Evolutionary conservation across 1,140 invertebrate species (phyloP).

Genomic region (Papilio machaon): DNA sequence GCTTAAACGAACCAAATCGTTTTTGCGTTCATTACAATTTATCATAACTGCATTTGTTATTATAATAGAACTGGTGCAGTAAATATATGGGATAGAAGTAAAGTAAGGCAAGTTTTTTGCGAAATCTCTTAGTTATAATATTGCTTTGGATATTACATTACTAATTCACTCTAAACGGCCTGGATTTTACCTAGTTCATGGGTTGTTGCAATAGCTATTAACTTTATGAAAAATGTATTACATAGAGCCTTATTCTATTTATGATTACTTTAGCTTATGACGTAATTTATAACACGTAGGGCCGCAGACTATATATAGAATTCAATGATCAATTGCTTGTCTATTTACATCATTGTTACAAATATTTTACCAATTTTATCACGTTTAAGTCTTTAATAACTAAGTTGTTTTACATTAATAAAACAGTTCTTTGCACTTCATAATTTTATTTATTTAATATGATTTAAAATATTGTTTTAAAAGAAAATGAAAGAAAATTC

Average conservation of each 20-base stretch:
- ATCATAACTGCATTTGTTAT: constrained; percentile 33
- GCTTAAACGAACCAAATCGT: constrained; percentile 15
- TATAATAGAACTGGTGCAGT: constrained; percentile 19
- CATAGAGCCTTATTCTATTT: constrained; percentile 38
- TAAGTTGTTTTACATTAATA: not conserved
- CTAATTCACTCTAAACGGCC: constrained; percentile 6
- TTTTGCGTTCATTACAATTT: constrained; percentile 28
- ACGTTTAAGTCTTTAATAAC: not conserved
- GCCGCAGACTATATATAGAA: not conserved
- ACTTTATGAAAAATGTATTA: constrained; percentile 50
- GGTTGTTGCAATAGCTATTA: constrained; percentile 46
- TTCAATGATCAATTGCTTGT: constrained; percentile 33
- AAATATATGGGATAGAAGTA: constrained; percentile 10
- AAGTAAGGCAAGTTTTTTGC: constrained; percentile 15
- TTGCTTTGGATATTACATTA: constrained; percentile 24
- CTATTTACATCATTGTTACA: constrained; percentile 31
- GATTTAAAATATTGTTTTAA: not conserved
- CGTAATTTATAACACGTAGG: constrained; percentile 17
- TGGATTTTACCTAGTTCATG: constrained; percentile 29
- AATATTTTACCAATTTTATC: not conserved
- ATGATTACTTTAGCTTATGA: constrained; percentile 34
- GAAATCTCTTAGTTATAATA: constrained; percentile 19
- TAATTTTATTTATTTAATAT: not conserved
- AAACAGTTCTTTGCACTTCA: not conserved
- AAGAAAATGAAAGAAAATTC: no score